Evolutionary conservation across 53 echinoderm and acorn worm species (phyloP), one percentile per base, ranked within the genome.

Genomic region (Pentamera pediparva): DNA sequence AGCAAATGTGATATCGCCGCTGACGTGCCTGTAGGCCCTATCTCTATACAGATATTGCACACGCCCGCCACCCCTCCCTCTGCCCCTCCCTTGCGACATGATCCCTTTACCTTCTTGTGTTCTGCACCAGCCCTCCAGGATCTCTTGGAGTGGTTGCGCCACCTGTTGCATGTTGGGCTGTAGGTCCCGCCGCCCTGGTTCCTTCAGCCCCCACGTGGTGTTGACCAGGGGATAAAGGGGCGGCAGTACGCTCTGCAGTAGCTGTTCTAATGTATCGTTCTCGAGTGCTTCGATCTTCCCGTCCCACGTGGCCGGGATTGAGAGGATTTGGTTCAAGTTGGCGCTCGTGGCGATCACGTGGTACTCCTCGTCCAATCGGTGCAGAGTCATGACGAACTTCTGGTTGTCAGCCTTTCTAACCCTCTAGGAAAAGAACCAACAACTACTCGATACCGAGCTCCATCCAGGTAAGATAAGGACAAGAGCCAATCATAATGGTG

Each of bases 61-160:
- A n/a, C n/a, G n/a, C n/a, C n/a, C n/a, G n/a, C n/a, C n/a, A n/a
- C n/a, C n/a, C n/a, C n/a, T n/a, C n/a, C n/a, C n/a, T n/a, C n/a
- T n/a, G n/a, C n/a, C n/a, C n/a, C n/a, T n/a, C n/a, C n/a, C n/a
- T n/a, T n/a, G n/a, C n/a, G n/a, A n/a, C n/a, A n/a, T n/a, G n/a
- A n/a, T n/a, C n/a, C n/a, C n/a, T n/a, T 72, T 86, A 90, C 95
- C 95, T 90, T 95, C 85, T 33, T 56, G 59, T 43, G 86, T 87
- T 12, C 56, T 28, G 32, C 84, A 69, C 95, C 95, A 95, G 2
- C 28, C 74, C 2, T 76, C 45, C 6, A 95, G 51, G 19, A 90
- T 69, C 35, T 57, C 76, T 11, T 56, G 57, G 17, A 76, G 65
- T 0, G 95, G 95, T 64, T 87, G 87, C 19, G 85, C 53, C 12